These are phyloP conservation scores for Vulpes vulpes DNA, from an alignment of 2,113 vertebrate species.

Conservation along the genomic window DNA sequence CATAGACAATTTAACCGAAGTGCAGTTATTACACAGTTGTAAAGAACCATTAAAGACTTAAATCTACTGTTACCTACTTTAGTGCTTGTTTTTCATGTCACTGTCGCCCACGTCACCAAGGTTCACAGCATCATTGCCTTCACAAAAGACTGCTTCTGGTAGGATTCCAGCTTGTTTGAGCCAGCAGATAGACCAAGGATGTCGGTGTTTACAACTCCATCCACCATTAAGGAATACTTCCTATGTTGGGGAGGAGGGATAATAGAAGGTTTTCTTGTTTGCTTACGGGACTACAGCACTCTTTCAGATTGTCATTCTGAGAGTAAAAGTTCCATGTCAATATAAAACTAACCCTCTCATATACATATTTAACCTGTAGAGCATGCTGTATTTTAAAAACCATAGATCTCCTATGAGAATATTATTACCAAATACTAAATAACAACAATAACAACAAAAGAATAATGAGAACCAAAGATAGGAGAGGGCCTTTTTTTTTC, in stretches of 20 bases:
- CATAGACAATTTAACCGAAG: background rate
- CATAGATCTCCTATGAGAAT: background rate
- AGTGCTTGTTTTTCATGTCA: background rate
- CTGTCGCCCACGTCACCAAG: background rate
- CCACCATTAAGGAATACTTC: background rate
- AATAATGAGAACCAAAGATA: background rate
- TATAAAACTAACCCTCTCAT: background rate
- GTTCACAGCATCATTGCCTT: background rate
- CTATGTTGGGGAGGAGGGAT: background rate
- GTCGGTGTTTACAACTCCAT: background rate
- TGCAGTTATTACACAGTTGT: background rate
- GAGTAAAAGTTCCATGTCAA: background rate
- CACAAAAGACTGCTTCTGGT: background rate
- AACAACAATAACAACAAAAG: background rate
- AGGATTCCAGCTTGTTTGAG: background rate
- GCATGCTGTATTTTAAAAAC: background rate
- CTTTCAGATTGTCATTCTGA: background rate
- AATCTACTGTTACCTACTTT: background rate
- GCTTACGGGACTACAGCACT: background rate
- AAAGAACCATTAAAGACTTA: background rate
- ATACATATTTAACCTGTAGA: background rate
- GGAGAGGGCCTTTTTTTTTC: background rate
- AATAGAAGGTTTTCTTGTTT: background rate
- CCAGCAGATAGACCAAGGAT: background rate
- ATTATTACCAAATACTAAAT: background rate